Evolutionary conservation across 2,888 invertebrate species (phyloP), one percentile per base, ranked within the genome.

Genomic region (Clivina fossor): DNA sequence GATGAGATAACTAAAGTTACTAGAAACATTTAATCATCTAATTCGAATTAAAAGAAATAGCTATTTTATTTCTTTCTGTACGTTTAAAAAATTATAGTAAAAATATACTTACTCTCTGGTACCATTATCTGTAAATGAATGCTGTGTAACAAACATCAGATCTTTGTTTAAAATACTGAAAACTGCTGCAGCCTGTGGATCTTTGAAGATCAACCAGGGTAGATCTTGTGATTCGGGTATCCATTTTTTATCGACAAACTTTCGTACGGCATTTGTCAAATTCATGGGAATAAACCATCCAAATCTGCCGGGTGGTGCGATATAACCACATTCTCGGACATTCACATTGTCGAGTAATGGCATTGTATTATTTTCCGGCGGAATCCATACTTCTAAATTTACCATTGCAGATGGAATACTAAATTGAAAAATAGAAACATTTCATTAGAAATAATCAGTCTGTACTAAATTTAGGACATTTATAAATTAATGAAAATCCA

Each of bases 341-440:
- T 71, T 71, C 63, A 68, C 68, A 32, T 61, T 61, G 30, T 67
- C 70, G 16, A 76, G 61, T n/a, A 71, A 68, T 63, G 75, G 74
- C 48, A 73, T 72, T 20, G 77, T 73, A 64, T 82, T 82, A 48
- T 78, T 76, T 35, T 83, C 80, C 0, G 85, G 80, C 16, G 82
- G 78, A 57, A 84, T 74, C 84, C 86, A 87, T 0, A 85, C 83
- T 68, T 86, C 88, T 65, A 88, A 71, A 69, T 89, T 87, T 13
- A 89, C 77, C 73, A 79, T 77, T 1, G 78, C 69, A 18, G n/a
- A n/a, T n/a, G n/a, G n/a, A n/a, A n/a, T n/a, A n/a, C n/a, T n/a
- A n/a, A n/a, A n/a, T n/a, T n/a, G n/a, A n/a, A n/a, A n/a, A n/a
- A n/a, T n/a, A n/a, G n/a, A n/a, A n/a, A n/a, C n/a, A n/a, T n/a